Evolutionary conservation across 2,113 vertebrate species (phyloP), one percentile per base, ranked within the genome.

Genomic region (Axis porcinus): DNA sequence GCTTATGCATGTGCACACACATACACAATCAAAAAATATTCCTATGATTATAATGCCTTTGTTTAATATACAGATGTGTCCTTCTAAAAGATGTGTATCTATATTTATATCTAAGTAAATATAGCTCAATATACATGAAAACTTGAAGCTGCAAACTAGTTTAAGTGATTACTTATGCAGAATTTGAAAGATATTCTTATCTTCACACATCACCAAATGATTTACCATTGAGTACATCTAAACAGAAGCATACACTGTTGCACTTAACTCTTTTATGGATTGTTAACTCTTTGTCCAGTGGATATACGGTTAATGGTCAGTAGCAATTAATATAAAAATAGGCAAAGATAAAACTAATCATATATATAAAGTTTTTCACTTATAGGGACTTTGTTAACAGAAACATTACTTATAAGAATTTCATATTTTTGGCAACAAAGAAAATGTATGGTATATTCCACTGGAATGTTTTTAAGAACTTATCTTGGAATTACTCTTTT

Each of bases 81-180:
- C 92, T 60, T 79, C 78, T 91, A 43, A 86, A 97, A 78, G 45
- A 97, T 88, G 70, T 62, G 15, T 47, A 9, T 89, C 52, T 79
- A 36, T 67, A 98, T 94, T 95, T 95, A 60, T 92, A 67, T 40
- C 16, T 85, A 55, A 84, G 64, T 54, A 97, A 98, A 84, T 90
- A 96, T 84, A 96, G 54, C 60, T 96, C 28, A 45, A 89, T 85
- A 67, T 60, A 93, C 52, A 92, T 50, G n/a, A 91, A 91, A 94
- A 86, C 62, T 91, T 78, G 57, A 97, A 93, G 90, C 54, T 54
- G 28, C 45, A 76, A 92, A 95, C 21, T 90, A 62, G 16, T 96
- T 96, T 84, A 96, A 64, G 17, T 95, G n/a, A 96, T 96, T 86
- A 58, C 45, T 95, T 95, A 28, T 45, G 50, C 28, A 86, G 30